Evolutionary conservation across 2,888 invertebrate species (phyloP).

Genomic region (Ernsta delagoae): DNA sequence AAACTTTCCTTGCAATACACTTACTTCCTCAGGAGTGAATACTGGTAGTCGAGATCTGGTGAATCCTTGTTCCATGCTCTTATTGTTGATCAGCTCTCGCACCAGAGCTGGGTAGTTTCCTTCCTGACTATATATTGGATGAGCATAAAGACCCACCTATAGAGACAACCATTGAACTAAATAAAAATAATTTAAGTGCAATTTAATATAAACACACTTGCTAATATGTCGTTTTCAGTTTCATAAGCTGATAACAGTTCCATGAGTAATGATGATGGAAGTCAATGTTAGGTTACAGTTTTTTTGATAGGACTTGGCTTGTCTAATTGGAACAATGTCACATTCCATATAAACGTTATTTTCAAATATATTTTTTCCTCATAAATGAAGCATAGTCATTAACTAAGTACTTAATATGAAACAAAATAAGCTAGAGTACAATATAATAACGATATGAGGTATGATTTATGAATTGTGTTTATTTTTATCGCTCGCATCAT

Average conservation of each 20-base stretch:
- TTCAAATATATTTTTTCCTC: too few species aligned
- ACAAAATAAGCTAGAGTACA: too few species aligned
- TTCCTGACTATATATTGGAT: slow-evolving; percentile 76
- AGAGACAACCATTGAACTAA: slow-evolving; percentile 31
- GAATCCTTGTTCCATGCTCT: slow-evolving; percentile 74
- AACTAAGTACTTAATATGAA: too few species aligned
- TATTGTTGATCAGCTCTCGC: slow-evolving; percentile 58
- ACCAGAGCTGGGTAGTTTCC: slow-evolving; percentile 65
- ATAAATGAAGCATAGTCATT: too few species aligned
- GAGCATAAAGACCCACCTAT: slow-evolving; percentile 78
- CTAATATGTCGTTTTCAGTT: background rate
- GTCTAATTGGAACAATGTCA: background rate
- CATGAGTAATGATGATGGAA: background rate
- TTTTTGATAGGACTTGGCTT: background rate
- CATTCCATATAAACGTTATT: background rate
- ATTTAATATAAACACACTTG: background rate
- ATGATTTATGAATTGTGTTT: too few species aligned
- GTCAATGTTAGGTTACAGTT: too few species aligned
- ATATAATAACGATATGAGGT: too few species aligned
- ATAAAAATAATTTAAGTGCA: background rate
- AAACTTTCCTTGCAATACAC: slow-evolving; percentile 35
- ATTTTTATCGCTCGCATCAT: too few species aligned
- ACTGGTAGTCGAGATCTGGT: slow-evolving; percentile 77
- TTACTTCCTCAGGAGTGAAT: slow-evolving; percentile 74
- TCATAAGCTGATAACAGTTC: background rate